Conservation (phyloP, 2,113 vertebrate species). For the Rhagologus leucostigma region DNA sequence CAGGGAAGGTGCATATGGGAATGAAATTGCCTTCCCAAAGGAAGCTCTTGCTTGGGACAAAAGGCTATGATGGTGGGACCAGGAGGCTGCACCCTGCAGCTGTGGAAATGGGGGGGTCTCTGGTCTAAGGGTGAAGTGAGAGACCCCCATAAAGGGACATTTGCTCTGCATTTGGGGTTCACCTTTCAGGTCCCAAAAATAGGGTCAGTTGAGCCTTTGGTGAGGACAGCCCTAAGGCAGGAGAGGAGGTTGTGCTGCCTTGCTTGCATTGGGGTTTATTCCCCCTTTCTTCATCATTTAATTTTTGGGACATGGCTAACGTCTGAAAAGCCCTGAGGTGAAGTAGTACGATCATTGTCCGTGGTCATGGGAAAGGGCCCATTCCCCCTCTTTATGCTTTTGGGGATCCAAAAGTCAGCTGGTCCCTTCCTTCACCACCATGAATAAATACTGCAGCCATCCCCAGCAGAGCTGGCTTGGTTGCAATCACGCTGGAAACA, state of each 20-base stretch:
- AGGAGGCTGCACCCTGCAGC: not conserved
- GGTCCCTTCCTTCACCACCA: not conserved
- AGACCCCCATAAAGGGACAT: not conserved
- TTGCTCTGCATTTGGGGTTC: not conserved
- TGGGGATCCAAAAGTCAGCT: not conserved
- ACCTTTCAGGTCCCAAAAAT: not conserved
- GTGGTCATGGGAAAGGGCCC: not conserved
- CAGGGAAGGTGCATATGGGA: not conserved
- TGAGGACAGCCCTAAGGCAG: not conserved
- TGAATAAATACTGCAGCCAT: not conserved
- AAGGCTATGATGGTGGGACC: not conserved
- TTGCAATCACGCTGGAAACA: not conserved
- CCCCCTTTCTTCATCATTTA: not conserved
- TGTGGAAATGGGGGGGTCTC: not conserved
- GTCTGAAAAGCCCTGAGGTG: not conserved
- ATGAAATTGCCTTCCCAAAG: not conserved
- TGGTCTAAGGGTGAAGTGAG: not conserved
- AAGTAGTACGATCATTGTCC: accelerated
- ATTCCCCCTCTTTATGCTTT: accelerated
- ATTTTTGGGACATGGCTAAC: not conserved
- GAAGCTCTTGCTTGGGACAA: not conserved
- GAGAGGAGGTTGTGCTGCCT: not conserved
- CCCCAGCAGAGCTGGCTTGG: not conserved
- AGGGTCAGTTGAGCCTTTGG: not conserved
- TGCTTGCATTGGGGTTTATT: not conserved